Conservation (phyloP, 30 jellyfish, hydroid and myxozoan species). For the Pseudorhiza aurosa region DNA sequence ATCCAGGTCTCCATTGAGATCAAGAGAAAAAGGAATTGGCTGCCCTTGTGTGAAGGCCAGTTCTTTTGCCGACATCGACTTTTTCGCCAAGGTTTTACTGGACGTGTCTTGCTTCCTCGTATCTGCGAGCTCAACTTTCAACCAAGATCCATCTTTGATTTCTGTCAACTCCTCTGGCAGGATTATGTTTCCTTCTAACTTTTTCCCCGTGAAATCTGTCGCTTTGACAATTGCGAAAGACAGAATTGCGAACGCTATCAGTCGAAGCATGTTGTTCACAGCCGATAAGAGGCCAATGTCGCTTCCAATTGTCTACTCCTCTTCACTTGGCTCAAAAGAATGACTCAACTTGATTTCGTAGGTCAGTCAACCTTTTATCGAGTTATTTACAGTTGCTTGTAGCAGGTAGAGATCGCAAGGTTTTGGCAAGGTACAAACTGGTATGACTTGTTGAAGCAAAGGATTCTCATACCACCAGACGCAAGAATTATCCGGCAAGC, state of each 20-base stretch:
- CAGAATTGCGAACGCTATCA: not conserved
- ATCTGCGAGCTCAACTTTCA: conserved; percentile 24
- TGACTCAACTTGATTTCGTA: too few species aligned
- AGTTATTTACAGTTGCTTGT: conserved; percentile 15
- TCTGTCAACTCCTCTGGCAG: conserved; percentile 30
- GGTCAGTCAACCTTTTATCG: conserved; percentile 9
- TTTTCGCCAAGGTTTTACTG: conserved; percentile 4
- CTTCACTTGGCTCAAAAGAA: too few species aligned
- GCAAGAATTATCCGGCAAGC: too few species aligned
- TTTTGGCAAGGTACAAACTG: conserved; percentile 13
- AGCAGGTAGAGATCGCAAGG: conserved; percentile 34
- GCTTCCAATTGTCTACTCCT: too few species aligned
- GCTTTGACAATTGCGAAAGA: not conserved
- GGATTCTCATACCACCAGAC: too few species aligned
- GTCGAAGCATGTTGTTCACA: not conserved
- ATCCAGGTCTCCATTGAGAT: conserved; percentile 21
- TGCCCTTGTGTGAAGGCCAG: conserved; percentile 15
- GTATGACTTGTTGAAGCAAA: not conserved
- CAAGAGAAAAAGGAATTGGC: conserved; percentile 15
- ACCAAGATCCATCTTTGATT: conserved; percentile 22
- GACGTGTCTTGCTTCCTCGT: conserved; percentile 29
- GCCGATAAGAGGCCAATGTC: too few species aligned
- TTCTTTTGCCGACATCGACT: conserved; percentile 3
- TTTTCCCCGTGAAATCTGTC: conserved; percentile 18
- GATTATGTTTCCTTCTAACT: conserved; percentile 24